phyloP scores from a whole-genome alignment of 2,888 invertebrate species.

The Eupithecia subfuscata region DNA sequence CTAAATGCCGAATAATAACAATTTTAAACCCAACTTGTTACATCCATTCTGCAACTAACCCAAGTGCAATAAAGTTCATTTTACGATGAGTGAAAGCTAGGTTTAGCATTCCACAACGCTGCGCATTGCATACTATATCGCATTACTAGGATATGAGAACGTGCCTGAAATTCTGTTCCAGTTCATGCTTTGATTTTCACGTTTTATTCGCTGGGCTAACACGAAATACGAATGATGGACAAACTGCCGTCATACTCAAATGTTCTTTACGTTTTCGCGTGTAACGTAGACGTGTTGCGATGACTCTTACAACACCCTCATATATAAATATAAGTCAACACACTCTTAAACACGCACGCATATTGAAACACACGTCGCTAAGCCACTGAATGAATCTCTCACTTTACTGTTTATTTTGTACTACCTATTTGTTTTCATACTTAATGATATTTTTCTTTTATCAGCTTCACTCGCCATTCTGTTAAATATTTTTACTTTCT shows the following conservation, averaged over 20 bases:
- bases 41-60: not conserved
- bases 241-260: not conserved
- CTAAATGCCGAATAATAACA: not conserved
- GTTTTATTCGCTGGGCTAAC: conserved; percentile 6
- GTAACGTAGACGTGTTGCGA: not conserved
- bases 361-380: no score
- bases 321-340: no score
- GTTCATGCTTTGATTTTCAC: conserved; percentile 25
- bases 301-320: no score
- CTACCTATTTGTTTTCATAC: no score
- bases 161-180: conserved; percentile 27
- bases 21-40: not conserved
- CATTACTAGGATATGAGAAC: conserved; percentile 31
- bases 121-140: conserved; percentile 25
- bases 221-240: not conserved
- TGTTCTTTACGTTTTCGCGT: not conserved
- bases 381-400: no score
- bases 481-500: no score
- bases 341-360: no score
- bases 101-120: conserved; percentile 26
- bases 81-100: conserved; percentile 9
- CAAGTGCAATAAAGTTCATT: conserved; percentile 1
- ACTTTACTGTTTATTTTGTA: no score
- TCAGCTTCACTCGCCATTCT: no score
- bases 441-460: no score